Base-by-base conservation (phyloP, 2,113 vertebrate species). In the Hirundichthys speculiger region DNA sequence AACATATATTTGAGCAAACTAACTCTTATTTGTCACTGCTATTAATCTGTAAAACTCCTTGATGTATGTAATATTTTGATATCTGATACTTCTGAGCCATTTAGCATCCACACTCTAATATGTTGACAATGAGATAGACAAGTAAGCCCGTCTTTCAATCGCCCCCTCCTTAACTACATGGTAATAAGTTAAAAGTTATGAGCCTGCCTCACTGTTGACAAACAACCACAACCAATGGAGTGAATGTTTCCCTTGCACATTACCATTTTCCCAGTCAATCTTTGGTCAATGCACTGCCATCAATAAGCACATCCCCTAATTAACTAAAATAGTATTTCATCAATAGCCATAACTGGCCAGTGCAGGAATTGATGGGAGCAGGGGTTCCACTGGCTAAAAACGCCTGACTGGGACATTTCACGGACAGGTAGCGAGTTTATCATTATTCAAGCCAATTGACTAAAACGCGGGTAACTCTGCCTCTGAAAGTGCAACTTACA, bases 261-360 rank as follows among this genome's bases (percentile, higher is more conserved):
- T 15, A 22, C 65, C 55, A 52, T 82, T 80, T 84, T 75, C 76
- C 74, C 52, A 76, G 71, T 85, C 77, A 73, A 68, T 58, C 55
- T 75, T 39, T 57, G 61, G 79, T 80, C 83, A 80, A 48, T 74
- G 73, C 48, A 6, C 57, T 41, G 48, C 63, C 75, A 71, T 90
- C 88, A 83, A 90, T 91, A 82, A 86, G 81, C 84, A 83, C 90
- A 89, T 89, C 89, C 86, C 87, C 88, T 91, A 92, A 91, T 91
- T 88, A 90, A 87, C 87, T 90, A 82, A 89, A 87, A 89, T 86
- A 72, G 84, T 83, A 89, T 86, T 86, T 61, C 77, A 88, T 91
- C 90, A 91, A 92, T 90, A 90, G 48, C 80, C 45, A 77, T 85
- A 89, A 83, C 83, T 78, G 64, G 42, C 46, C 72, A 49, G 62